Evolutionary conservation across 1,140 invertebrate species (phyloP).

Genomic region (Prorops nasuta): DNA sequence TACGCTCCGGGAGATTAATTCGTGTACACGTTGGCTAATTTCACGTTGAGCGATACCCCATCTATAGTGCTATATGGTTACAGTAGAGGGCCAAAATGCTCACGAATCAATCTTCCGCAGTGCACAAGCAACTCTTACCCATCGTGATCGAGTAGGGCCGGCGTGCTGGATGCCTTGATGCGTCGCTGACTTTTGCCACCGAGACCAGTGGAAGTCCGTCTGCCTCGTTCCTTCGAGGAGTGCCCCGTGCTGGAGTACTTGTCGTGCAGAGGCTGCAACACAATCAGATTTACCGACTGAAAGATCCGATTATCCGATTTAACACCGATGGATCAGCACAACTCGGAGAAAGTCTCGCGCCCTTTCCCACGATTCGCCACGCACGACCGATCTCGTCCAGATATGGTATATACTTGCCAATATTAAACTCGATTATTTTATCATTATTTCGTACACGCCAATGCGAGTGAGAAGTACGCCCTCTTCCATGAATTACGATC

Average conservation of each 20-base stretch:
- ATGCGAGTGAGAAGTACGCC: too few species aligned
- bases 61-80: too few species aligned
- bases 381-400: slow-evolving; percentile 21
- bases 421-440: too few species aligned
- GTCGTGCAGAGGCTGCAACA: slow-evolving; percentile 51
- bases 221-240: slow-evolving; percentile 41
- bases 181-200: slow-evolving; percentile 53
- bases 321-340: slow-evolving; percentile 16
- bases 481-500: too few species aligned
- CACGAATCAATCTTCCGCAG: too few species aligned
- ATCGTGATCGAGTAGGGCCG: slow-evolving; percentile 54
- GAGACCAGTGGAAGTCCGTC: slow-evolving; percentile 44
- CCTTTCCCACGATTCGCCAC: slow-evolving; percentile 28
- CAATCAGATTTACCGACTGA: slow-evolving; percentile 10
- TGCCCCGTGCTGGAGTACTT: slow-evolving; percentile 36
- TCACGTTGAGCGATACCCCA: too few species aligned
- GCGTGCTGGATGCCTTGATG: slow-evolving; percentile 59
- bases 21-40: too few species aligned
- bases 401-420: too few species aligned
- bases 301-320: neutral
- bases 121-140: slow-evolving; percentile 19
- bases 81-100: too few species aligned
- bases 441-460: too few species aligned
- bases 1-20: too few species aligned
- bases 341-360: slow-evolving; percentile 14